Evolutionary conservation across 2,888 invertebrate genomes (phyloP).

Genomic region (Oxycera nigricornis): DNA sequence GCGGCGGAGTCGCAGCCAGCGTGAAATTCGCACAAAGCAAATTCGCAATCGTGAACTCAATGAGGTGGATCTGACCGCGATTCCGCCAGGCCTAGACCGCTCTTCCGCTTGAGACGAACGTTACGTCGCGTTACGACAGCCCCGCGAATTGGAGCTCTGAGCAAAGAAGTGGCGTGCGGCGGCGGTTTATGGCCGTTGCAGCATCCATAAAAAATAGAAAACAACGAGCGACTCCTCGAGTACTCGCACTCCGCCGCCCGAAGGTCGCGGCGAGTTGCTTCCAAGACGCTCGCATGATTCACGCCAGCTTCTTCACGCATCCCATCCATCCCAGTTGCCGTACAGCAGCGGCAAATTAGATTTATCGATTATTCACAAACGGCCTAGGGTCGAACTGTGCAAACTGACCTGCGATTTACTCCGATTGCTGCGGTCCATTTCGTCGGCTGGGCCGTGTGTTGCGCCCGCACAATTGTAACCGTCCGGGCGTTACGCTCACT

Average conservation of each 20-base stretch:
- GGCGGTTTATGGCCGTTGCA: not conserved
- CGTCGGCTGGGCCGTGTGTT: not conserved
- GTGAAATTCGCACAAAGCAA: not conserved
- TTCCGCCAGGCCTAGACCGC: slow-evolving; percentile 1
- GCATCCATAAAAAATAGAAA: slow-evolving; percentile 5
- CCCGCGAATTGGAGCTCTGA: slow-evolving; percentile 25
- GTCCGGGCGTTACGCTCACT: not conserved
- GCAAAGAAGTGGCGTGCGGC: not conserved
- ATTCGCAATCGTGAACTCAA: not conserved
- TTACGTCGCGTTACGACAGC: not conserved
- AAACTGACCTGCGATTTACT: slow-evolving; percentile 41
- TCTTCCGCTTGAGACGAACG: not conserved
- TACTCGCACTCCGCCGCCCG: slow-evolving; percentile 4
- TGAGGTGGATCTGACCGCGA: not conserved
- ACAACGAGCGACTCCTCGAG: not conserved
- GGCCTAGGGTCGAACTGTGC: not conserved
- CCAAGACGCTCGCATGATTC: slow-evolving; percentile 26
- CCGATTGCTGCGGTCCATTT: slow-evolving; percentile 42
- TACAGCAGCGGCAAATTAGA: slow-evolving; percentile 1
- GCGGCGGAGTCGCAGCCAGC: not conserved
- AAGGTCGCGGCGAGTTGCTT: slow-evolving; percentile 17
- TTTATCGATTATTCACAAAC: slow-evolving; percentile 32
- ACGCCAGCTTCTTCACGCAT: slow-evolving; percentile 15
- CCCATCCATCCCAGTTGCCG: not conserved
- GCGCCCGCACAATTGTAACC: not conserved